A percentile compares a stretch with the other conserved stretches of the same genome.
Conservation (phyloP, 2,797 vertebrate genomes). For the Dendrocincla fuliginosa region DNA sequence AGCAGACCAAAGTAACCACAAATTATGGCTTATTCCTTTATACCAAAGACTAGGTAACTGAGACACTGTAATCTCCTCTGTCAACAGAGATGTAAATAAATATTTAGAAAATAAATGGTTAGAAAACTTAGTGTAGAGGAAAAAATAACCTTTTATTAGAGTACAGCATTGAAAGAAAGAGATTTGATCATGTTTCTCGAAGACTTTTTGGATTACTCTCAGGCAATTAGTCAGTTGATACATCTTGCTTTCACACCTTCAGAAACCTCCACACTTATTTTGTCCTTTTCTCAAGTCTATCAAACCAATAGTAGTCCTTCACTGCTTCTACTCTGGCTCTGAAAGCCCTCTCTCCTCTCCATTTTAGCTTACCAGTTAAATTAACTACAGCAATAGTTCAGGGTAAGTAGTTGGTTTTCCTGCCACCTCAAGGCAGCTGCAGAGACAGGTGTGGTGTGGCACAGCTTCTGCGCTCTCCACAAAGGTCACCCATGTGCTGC, state of each 20-base stretch:
- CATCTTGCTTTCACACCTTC: background rate
- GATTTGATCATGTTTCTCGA: background rate
- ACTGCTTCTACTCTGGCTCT: background rate
- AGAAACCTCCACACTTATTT: background rate
- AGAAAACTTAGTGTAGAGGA: background rate
- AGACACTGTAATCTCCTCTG: background rate
- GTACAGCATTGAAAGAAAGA: background rate
- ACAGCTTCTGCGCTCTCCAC: background rate
- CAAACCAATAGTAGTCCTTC: background rate
- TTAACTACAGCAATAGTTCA: background rate
- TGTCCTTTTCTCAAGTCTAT: background rate
- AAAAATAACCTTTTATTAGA: background rate
- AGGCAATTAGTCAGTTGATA: background rate
- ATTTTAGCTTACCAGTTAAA: background rate
- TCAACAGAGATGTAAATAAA: background rate
- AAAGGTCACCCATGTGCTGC: background rate
- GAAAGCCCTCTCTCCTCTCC: background rate
- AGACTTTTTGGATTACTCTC: background rate
- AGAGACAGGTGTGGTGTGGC: rapidly evolving
- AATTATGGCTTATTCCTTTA: background rate
- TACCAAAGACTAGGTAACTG: background rate
- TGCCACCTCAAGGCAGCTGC: background rate
- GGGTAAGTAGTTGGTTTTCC: background rate
- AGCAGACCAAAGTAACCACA: background rate
- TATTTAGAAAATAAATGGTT: background rate